Evolutionary conservation across 2,797 vertebrate genomes (phyloP), one percentile per base, ranked within the genome.

Genomic region (Carcharodon carcharias): DNA sequence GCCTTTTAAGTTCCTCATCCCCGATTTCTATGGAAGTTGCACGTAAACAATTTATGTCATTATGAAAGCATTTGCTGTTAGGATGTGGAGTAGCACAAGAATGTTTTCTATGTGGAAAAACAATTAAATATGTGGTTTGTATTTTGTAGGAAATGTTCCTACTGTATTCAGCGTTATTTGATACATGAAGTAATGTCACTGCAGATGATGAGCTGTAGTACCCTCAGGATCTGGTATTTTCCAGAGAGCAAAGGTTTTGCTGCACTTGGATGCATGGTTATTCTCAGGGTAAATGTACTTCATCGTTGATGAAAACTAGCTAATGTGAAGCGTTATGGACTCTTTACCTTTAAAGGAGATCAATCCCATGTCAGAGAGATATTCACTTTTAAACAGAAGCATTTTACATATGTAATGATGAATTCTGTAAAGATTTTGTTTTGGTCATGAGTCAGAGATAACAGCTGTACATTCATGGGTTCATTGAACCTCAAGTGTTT

Each of bases 391-490:
- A 98, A 98, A 97, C 97, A 97, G 97, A 97, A 97, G 97, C 96
- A 97, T 98, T 91, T 98, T 97, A 97, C 97, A 98, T 96, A 97
- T 97, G 96, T 98, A 97, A 98, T 97, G 96, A 96, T 97, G 98
- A 97, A 98, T 98, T 96, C 97, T 97, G 97, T 97, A 98, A 98
- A 98, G 98, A 97, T 98, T 98, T 98, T 98, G 97, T 98, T 98
- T 99, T 99, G 99, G 98, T 98, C 98, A 98, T 97, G 97, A 98
- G 98, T 99, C 98, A 99, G 99, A 99, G 97, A 98, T 98, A 99
- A 98, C 99, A 99, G 98, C 98, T 99, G 99, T 98, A 98, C 61
- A 97, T 97, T 98, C 98, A 98, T 97, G 98, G 98, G 98, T 99
- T 99, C 98, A 98, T 97, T 98, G 98, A 99, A 98, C 98, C 98